Base-by-base conservation (phyloP, 2,797 vertebrate species). In the Sardinella longiceps region DNA sequence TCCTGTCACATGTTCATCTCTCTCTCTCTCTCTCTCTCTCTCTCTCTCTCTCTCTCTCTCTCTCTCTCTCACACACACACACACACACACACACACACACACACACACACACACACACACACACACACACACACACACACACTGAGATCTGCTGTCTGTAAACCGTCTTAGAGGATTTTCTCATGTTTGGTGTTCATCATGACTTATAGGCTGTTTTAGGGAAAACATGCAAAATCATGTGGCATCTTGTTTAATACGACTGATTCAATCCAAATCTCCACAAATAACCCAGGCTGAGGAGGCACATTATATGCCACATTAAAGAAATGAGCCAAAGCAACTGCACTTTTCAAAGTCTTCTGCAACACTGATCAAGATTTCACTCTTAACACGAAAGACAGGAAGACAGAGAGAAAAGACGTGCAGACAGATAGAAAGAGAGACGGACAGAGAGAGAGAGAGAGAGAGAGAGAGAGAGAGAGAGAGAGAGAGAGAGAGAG, bases 1-100 rank as follows among this genome's bases (percentile, higher is more conserved):
- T 88, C 82, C 84, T 84, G 87, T 89, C 84, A 87, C 85, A 85
- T 87, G 86, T 46, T 48, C 30, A 28, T 66, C 28, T 80, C 66
- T 80, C 77, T 63, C 43, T 43, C n/a, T 39, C 51, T 70, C 45
- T 81, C 77, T 80, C 39, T 80, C 77, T 80, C 37, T 80, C 77
- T 80, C 37, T 80, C 77, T 80, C 28, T 80, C 74, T 80, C 74
- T 80, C 74, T 80, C 74, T 80, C 74, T 6, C 46, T 6, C 46
- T 6, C 46, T 6, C 46, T 10, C 45, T 5, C 45, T 5, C 45
- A 9, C 45, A 46, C 45, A 46, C 45, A 46, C 45, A 46, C 45
- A 46, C 45, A 46, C 45, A 46, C 6, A 46, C 45, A 46, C 45
- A 46, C 46, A 48, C 46, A 48, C 46, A 10, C 46, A 10, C 46